Percentiles rank a stretch among this genome's conserved stretches.
phyloP scores from a whole-genome alignment of 1,140 invertebrate species.

The Drosophila simulans region DNA sequence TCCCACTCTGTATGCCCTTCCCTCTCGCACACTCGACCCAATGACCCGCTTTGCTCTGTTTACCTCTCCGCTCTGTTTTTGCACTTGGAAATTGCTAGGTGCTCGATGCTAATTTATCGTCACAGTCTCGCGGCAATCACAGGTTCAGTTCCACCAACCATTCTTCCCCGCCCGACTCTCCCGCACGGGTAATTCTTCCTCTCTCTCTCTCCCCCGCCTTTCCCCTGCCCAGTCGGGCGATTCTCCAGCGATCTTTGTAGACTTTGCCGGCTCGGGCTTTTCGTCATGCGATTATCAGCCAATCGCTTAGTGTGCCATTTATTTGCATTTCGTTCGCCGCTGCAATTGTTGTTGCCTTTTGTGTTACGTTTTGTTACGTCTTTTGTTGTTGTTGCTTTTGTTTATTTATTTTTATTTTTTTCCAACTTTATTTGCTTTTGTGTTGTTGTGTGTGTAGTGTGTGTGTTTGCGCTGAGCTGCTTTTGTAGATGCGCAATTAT shows the following conservation, averaged over 20 bases:
- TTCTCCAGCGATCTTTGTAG: slow-evolving; percentile 39
- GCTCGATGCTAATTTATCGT: slow-evolving; percentile 79
- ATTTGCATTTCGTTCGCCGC: slow-evolving; percentile 70
- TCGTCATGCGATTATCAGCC: slow-evolving; percentile 81
- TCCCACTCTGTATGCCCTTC: slow-evolving; percentile 7
- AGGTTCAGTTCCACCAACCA: slow-evolving; percentile 50
- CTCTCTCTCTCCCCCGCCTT: not conserved
- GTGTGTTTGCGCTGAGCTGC: slow-evolving; percentile 51
- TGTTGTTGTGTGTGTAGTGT: slow-evolving; percentile 26
- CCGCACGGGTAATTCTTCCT: not conserved
- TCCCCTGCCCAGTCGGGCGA: not conserved
- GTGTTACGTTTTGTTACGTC: slow-evolving; percentile 32
- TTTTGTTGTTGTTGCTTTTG: slow-evolving; percentile 18
- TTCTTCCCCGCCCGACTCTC: not conserved
- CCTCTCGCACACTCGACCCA: slow-evolving; percentile 42
- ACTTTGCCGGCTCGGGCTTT: slow-evolving; percentile 45
- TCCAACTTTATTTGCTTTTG: slow-evolving; percentile 64
- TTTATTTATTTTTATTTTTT: slow-evolving; percentile 36
- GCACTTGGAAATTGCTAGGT: slow-evolving; percentile 15
- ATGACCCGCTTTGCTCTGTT: slow-evolving; percentile 66
- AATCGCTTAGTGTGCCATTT: slow-evolving; percentile 80
- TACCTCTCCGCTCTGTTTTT: slow-evolving; percentile 26
- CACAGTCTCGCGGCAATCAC: slow-evolving; percentile 63
- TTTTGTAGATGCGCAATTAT: slow-evolving; percentile 81
- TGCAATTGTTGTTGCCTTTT: slow-evolving; percentile 13